Percentiles rank a stretch among this genome's conserved stretches.
phyloP scores from a whole-genome alignment of 2,113 vertebrate genomes.

The Scomber scombrus region DNA sequence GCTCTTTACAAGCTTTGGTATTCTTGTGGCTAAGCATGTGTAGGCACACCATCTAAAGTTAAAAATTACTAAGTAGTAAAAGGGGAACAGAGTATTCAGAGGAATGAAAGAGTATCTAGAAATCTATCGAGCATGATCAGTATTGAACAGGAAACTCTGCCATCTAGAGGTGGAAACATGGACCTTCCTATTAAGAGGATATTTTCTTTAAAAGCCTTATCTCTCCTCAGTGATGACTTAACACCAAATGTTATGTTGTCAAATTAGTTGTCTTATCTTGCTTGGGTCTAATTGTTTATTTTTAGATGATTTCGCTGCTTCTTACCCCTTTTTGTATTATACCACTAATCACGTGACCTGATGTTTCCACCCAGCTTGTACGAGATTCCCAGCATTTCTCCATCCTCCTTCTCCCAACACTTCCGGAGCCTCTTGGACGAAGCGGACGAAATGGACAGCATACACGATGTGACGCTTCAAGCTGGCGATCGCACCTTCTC shows the following conservation, averaged over 20 bases:
- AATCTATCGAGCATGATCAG: too few species aligned
- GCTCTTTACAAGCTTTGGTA: not conserved
- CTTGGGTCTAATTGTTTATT: not conserved
- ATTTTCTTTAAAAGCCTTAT: not conserved
- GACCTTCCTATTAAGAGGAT: not conserved
- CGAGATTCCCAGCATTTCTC: slow-evolving; percentile 92
- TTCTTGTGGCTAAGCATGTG: not conserved
- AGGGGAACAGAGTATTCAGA: not conserved
- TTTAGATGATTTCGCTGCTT: slow-evolving; percentile 3
- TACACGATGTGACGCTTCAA: slow-evolving; percentile 95
- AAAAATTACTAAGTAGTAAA: not conserved
- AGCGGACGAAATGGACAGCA: slow-evolving; percentile 93
- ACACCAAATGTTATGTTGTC: not conserved
- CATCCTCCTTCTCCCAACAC: slow-evolving; percentile 90
- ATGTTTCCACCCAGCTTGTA: slow-evolving; percentile 85
- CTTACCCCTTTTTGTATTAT: not conserved
- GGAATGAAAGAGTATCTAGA: not conserved
- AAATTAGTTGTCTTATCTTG: not conserved
- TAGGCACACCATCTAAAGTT: not conserved
- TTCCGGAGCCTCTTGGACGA: slow-evolving; percentile 90
- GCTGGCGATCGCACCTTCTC: slow-evolving; percentile 90
- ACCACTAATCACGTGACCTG: not conserved
- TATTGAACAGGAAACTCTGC: not conserved
- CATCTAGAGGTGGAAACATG: slow-evolving; percentile 26
- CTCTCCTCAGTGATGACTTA: not conserved